Conservation (phyloP, 2,888 invertebrate genomes). For the Mimachlamys varia region DNA sequence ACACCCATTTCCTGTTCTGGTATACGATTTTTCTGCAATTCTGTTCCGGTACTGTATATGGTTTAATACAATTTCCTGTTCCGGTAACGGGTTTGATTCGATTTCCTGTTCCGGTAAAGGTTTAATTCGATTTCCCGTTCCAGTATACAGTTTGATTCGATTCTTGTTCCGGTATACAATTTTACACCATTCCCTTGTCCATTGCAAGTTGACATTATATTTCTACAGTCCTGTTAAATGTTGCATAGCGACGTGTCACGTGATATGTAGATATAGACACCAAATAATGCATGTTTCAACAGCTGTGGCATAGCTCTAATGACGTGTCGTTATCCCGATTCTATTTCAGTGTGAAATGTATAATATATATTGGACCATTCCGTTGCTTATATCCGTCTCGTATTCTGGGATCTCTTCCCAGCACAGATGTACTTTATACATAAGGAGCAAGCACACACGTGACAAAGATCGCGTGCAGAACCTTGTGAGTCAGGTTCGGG, state of each 20-base stretch:
- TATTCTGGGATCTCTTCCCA: background rate
- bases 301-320: background rate
- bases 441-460: background rate
- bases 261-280: background rate
- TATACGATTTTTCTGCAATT: too few relatives aligned
- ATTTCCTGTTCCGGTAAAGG: too few relatives aligned
- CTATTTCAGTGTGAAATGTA: background rate
- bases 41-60: too few relatives aligned
- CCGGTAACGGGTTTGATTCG: too few relatives aligned
- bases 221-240: background rate
- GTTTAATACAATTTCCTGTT: too few relatives aligned
- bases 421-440: background rate
- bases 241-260: background rate
- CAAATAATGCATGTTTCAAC: background rate
- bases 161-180: background rate
- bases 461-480: slow-evolving; percentile 19
- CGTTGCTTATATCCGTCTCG: background rate
- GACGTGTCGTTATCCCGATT: background rate
- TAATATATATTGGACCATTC: background rate
- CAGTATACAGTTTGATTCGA: background rate
- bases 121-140: background rate
- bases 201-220: background rate
- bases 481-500: background rate
- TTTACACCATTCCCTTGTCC: too few relatives aligned
- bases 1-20: too few relatives aligned